Conservation (phyloP, 2,797 vertebrate genomes). For the Argentina silus region DNA sequence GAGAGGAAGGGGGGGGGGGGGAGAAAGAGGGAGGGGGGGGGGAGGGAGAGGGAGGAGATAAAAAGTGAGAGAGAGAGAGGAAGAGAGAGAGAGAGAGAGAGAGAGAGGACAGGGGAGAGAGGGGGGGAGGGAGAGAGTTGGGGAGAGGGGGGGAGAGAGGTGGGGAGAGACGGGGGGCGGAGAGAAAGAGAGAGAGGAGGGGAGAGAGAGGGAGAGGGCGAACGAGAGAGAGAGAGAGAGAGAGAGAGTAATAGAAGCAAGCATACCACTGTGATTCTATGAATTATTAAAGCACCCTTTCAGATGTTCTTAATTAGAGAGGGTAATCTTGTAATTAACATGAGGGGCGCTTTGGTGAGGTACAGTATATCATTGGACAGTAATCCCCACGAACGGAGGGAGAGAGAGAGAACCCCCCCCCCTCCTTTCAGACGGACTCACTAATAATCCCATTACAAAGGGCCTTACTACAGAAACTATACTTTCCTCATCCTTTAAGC, state of each 20-base stretch:
- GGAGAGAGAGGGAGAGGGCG: background rate
- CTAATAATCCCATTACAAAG: constrained; percentile 79
- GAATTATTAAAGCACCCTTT: constrained; percentile 67
- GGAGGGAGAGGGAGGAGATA: constrained; percentile 13
- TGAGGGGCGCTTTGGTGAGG: constrained; percentile 55
- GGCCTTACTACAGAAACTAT: constrained; percentile 69
- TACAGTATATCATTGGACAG: constrained; percentile 60
- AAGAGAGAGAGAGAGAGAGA: constrained; percentile 17
- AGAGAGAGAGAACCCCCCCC: constrained; percentile 27
- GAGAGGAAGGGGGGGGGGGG: background rate
- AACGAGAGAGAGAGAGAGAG: constrained; percentile 22
- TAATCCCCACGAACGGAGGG: constrained; percentile 58
- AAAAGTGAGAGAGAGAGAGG: background rate
- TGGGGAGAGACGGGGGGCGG: too few species aligned
- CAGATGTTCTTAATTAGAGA: constrained; percentile 73
- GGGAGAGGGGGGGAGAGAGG: background rate
- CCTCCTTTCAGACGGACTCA: constrained; percentile 47
- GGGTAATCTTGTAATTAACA: constrained; percentile 75
- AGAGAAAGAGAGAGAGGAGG: background rate
- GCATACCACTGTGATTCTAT: constrained; percentile 51
- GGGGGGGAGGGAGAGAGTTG: background rate
- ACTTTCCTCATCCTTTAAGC: constrained; percentile 72
- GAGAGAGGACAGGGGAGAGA: background rate
- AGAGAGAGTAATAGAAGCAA: constrained; percentile 32
- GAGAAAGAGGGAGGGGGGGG: constrained; percentile 8